Evolutionary conservation across 2,888 invertebrate genomes (phyloP), one percentile per base, ranked within the genome.

Genomic region (Orthosia gracilis): DNA sequence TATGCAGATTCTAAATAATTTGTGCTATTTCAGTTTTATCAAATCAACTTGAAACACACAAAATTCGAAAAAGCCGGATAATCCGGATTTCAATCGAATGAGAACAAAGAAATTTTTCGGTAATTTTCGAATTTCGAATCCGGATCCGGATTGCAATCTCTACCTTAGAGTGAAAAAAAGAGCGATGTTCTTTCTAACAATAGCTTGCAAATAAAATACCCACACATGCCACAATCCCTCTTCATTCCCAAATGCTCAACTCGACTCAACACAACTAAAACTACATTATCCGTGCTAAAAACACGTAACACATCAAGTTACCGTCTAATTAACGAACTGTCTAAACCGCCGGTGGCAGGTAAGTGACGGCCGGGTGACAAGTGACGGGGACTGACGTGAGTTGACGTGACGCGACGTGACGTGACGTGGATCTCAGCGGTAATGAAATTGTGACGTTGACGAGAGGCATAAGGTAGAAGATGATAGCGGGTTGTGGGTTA

Each of bases 401-500:
- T 76, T 83, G 89, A 88, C 89, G 80, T 87, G 89, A 87, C 85
- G 80, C 81, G 89, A 89, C 84, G 85, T 87, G 90, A 89, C 89
- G 89, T 90, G 93, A 91, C 91, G 85, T 89, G 88, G 91, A 89
- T 92, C 92, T 87, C 90, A 87, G 85, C 90, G 87, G 92, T 95
- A 96, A 96, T 95, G 95, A 95, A 96, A 95, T 95, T 96, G 94
- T 96, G 94, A 94, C 94, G 92, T 89, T 91, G 89, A 87, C 76
- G 82, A 76, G 67, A 40, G 81, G 77, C 58, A 69, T 55, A 80
- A 89, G 85, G 0, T 21, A 12, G 4, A 52, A 83, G 88, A 72
- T 59, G 1, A 1, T 0, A 76, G 89, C 88, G 88, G 61, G 0
- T 59, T n/a, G 23, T 13, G 47, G 15, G 13, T 2, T 45, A 45